Percentiles rank a stretch among this genome's conserved stretches.
These are phyloP conservation scores for Teleogryllus oceanicus DNA, from an alignment of 2,888 invertebrate species.

Conservation along the genomic window DNA sequence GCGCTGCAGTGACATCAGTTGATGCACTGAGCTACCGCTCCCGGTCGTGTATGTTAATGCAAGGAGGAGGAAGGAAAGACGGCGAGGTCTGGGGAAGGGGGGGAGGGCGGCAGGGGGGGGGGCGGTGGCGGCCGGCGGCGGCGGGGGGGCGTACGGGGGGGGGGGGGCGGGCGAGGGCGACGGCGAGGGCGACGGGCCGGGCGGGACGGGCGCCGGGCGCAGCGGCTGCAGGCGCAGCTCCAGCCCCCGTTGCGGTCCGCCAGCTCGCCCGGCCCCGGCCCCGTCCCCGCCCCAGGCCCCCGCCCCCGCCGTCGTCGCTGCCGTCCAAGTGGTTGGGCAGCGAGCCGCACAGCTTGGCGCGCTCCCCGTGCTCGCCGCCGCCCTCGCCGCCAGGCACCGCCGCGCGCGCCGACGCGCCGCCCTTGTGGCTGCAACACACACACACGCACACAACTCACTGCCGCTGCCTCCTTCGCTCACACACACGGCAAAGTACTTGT, in stretches of 20 bases:
- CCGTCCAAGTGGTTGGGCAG: constrained; percentile 67
- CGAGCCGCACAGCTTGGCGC: constrained; percentile 57
- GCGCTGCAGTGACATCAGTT: no score
- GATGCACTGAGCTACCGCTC: no score
- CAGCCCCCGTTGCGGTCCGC: background rate
- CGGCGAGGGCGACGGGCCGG: background rate
- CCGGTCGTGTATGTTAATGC: no score
- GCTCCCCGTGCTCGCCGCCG: constrained; percentile 25
- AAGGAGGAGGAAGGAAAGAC: no score
- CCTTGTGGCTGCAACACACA: constrained; percentile 22
- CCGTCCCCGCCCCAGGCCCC: constrained; percentile 67
- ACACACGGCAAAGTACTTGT: no score
- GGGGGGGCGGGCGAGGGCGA: background rate
- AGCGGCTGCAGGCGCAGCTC: background rate
- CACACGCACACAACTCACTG: no score
- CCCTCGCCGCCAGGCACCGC: constrained; percentile 40
- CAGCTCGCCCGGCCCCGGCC: constrained; percentile 71
- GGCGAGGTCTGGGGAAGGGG: constrained; percentile 37
- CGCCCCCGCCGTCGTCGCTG: constrained; percentile 20
- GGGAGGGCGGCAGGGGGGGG: background rate
- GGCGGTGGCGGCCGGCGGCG: background rate
- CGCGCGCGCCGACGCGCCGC: constrained; percentile 25
- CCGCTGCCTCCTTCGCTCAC: no score
- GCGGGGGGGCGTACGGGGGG: background rate
- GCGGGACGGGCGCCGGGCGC: background rate